A percentile compares a stretch with the other conserved stretches of the same genome.
phyloP scores from a whole-genome alignment of 2,113 vertebrate species.

The Laterallus jamaicensis region DNA sequence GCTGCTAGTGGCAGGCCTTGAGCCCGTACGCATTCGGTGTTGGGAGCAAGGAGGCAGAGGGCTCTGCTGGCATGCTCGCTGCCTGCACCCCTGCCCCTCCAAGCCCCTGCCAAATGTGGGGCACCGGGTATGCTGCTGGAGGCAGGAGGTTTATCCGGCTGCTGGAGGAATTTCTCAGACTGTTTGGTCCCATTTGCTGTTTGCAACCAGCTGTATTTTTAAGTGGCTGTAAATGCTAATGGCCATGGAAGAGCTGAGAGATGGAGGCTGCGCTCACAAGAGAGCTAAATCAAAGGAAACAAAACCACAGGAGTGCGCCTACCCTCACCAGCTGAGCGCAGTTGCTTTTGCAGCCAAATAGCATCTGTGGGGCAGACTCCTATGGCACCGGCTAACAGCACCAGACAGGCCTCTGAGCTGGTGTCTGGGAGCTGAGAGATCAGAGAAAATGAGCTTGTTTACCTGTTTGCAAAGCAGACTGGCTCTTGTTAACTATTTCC shows the following conservation, averaged over 20 bases:
- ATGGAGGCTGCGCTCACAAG: not conserved
- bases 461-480: slow-evolving; percentile 22
- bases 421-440: not conserved
- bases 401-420: not conserved
- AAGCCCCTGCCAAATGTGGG: not conserved
- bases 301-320: not conserved
- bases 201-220: not conserved
- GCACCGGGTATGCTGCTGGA: not conserved
- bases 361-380: not conserved
- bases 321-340: not conserved
- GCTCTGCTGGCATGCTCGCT: not conserved
- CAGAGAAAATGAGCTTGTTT: slow-evolving; percentile 23
- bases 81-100: not conserved
- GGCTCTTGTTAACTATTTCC: slow-evolving; percentile 22
- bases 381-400: not conserved
- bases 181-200: not conserved
- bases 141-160: rapidly evolving
- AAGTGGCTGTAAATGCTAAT: not conserved
- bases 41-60: not conserved
- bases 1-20: not conserved
- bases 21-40: rapidly evolving
- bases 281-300: not conserved
- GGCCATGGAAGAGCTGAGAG: not conserved
- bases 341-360: not conserved
- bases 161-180: not conserved